A percentile compares a stretch with the other conserved stretches of the same genome.
Conservation (phyloP, 2,113 vertebrate genomes). For the Lutjanus erythropterus region DNA sequence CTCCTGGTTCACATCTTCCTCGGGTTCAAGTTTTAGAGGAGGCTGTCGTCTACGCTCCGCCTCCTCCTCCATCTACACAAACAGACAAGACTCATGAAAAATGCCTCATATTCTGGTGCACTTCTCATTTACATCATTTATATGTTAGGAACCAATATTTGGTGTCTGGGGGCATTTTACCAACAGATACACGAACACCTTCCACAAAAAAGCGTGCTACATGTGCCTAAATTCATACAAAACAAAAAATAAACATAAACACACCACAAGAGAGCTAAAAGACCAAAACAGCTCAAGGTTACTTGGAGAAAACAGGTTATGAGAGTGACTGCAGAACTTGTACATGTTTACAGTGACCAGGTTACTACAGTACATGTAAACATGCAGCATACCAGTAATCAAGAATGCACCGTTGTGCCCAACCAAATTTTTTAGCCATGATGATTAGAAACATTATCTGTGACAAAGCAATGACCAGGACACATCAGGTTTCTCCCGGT, state of each 20-base stretch:
- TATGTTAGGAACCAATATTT: background rate
- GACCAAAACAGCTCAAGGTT: background rate
- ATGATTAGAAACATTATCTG: background rate
- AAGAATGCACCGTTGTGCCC: background rate
- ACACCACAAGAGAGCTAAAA: background rate
- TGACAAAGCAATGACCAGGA: background rate
- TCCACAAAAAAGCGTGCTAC: background rate
- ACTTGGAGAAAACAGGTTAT: background rate
- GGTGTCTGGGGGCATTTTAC: background rate
- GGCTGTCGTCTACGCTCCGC: conserved; percentile 94
- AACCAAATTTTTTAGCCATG: background rate
- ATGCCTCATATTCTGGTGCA: background rate
- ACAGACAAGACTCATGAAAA: background rate
- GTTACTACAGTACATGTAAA: background rate
- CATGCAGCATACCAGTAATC: background rate
- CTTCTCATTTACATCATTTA: background rate
- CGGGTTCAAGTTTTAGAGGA: conserved; percentile 92
- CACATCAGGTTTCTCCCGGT: background rate
- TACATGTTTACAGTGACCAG: background rate
- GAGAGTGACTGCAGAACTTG: background rate
- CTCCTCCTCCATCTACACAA: conserved; percentile 95
- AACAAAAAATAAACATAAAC: background rate
- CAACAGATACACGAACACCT: too few relatives aligned
- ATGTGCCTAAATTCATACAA: background rate
- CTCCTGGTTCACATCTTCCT: conserved; percentile 90